These are phyloP conservation scores for Perca flavescens DNA, from an alignment of 2,113 vertebrate species.

Conservation along the genomic window DNA sequence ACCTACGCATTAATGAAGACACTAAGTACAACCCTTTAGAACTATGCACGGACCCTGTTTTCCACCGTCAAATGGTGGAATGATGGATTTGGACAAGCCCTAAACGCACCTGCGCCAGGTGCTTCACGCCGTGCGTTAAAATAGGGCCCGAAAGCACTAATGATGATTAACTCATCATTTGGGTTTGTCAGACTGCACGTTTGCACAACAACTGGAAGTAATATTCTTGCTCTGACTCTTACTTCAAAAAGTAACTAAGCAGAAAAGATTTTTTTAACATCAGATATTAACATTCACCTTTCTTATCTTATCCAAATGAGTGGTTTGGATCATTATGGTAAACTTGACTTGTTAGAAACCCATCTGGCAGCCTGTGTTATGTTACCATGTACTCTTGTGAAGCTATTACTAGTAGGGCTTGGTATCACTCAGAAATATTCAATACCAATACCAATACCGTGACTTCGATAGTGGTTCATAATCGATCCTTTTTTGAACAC, in stretches of 20 bases:
- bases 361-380: neutral
- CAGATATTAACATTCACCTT: neutral
- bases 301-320: neutral
- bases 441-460: too few species aligned
- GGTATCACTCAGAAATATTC: too few species aligned
- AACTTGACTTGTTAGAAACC: conserved; percentile 9
- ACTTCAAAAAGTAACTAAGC: neutral
- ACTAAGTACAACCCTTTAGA: too few species aligned
- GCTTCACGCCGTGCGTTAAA: too few species aligned
- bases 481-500: too few species aligned
- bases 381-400: neutral
- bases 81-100: too few species aligned
- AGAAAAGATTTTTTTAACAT: neutral
- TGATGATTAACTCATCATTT: neutral
- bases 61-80: too few species aligned
- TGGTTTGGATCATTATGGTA: neutral
- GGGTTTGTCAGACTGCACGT: neutral
- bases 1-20: too few species aligned
- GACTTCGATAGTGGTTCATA: too few species aligned
- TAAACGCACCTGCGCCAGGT: too few species aligned
- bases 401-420: neutral
- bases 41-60: too few species aligned
- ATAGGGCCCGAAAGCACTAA: neutral
- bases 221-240: neutral
- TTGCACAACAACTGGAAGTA: neutral